Conservation (phyloP, 2,113 vertebrate genomes). For the Sinocyclocheilus grahami region DNA sequence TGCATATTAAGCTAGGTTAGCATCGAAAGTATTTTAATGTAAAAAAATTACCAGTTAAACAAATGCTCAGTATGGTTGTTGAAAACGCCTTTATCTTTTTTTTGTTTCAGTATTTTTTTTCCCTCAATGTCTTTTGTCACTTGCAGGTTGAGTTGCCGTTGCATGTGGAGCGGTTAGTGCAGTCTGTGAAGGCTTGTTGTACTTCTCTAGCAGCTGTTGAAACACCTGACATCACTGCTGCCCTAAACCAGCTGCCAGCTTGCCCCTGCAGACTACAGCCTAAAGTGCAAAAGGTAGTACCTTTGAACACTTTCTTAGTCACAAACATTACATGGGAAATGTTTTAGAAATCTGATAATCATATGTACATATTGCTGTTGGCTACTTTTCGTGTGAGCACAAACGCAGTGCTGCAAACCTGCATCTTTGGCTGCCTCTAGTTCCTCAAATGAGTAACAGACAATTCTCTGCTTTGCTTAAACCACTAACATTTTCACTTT, state of each 20-base stretch:
- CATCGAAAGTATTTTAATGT: background rate
- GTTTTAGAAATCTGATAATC: background rate
- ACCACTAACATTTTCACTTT: constrained; percentile 6
- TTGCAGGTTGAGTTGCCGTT: constrained; percentile 80
- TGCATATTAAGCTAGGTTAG: background rate
- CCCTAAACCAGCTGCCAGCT: constrained; percentile 91
- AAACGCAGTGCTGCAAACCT: background rate
- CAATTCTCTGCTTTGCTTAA: background rate
- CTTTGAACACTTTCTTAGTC: background rate
- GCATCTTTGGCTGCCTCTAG: background rate
- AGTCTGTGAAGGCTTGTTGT: constrained; percentile 93
- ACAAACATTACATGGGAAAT: background rate
- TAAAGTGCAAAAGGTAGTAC: constrained; percentile 86
- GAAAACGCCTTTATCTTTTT: too few relatives aligned
- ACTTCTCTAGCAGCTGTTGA: constrained; percentile 89
- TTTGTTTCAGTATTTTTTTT: background rate
- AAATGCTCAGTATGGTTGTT: too few relatives aligned
- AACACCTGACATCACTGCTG: constrained; percentile 87
- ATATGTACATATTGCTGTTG: background rate
- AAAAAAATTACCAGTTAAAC: background rate
- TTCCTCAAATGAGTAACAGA: constrained; percentile 20
- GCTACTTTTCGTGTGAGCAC: constrained; percentile 2
- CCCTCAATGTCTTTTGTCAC: background rate
- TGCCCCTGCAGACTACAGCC: constrained; percentile 94
- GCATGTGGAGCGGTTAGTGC: constrained; percentile 89